A percentile compares a stretch with the other conserved stretches of the same genome.
phyloP scores from a whole-genome alignment of 2,888 invertebrate genomes.

The Oscheius myriophilus region DNA sequence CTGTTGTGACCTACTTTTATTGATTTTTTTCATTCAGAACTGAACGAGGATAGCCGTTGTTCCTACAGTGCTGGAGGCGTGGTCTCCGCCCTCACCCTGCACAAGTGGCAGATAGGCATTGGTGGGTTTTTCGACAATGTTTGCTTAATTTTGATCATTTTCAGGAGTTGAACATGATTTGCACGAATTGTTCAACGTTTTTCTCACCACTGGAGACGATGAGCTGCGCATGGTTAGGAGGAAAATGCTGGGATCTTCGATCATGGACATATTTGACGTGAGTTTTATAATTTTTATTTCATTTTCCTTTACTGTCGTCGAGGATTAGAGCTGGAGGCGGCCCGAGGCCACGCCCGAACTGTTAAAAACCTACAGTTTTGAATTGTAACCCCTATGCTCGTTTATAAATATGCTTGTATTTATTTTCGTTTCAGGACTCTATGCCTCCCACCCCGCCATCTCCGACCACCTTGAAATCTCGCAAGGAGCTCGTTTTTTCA shows the following conservation, averaged over 20 bases:
- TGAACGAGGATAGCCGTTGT: slow-evolving; percentile 34
- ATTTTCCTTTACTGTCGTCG: too few species aligned
- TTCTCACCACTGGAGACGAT: slow-evolving; percentile 88
- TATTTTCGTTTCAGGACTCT: too few species aligned
- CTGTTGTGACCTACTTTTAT: too few species aligned
- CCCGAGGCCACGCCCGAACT: background rate
- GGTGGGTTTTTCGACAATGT: slow-evolving; percentile 31
- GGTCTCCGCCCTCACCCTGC: slow-evolving; percentile 35
- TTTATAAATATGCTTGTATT: too few species aligned
- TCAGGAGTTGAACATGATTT: slow-evolving; percentile 78
- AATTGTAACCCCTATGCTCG: background rate
- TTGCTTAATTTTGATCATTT: slow-evolving; percentile 4
- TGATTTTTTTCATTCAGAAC: slow-evolving; percentile 28
- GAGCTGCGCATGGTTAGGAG: slow-evolving; percentile 75
- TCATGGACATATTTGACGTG: slow-evolving; percentile 22
- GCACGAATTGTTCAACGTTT: slow-evolving; percentile 88
- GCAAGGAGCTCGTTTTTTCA: background rate
- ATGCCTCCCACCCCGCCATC: too few species aligned
- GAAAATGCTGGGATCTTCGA: slow-evolving; percentile 7
- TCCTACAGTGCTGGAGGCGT: slow-evolving; percentile 41
- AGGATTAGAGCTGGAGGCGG: background rate
- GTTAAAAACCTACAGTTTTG: slow-evolving; percentile 4
- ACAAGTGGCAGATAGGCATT: slow-evolving; percentile 52
- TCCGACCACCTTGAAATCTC: too few species aligned
- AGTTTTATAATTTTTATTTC: slow-evolving; percentile 6